Evolutionary conservation across 2,797 vertebrate species (phyloP), one percentile per base, ranked within the genome.

Genomic region (Gymnothorax reevesii): DNA sequence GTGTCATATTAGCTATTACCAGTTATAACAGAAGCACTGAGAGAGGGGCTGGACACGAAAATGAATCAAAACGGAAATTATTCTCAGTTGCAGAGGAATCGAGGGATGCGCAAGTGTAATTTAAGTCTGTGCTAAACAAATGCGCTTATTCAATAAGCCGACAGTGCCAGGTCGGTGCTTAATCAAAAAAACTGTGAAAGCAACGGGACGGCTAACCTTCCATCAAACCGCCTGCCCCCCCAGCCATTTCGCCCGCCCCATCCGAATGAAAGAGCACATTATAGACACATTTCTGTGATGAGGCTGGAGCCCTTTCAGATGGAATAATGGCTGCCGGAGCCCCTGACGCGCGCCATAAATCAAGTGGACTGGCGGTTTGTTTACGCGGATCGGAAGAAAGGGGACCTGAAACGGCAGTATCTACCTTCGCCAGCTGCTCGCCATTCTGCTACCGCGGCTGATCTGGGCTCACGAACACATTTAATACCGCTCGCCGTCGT

Each of bases 391-490:
- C 89, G 93, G 92, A 91, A 91, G 91, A 86, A 86, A 88, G 86
- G 92, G 92, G 92, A 92, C 90, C 94, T 93, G 93, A 93, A 93
- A 87, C 93, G 91, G 93, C 94, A 92, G 93, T 96, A 96, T 96
- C 96, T 95, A 88, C 91, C 89, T 89, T 85, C 49, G 90, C 91
- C 96, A 96, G 95, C 94, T 96, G 95, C 92, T 94, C 91, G 33
- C 27, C 86, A 87, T 88, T 86, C 88, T 89, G 60, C 91, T 83
- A 88, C 90, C 84, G 69, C 83, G 64, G 88, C 92, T 96, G 94
- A 96, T 95, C 95, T 93, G 85, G 0, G 82, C 91, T 90, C 86
- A 92, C 91, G 92, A 91, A 95, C 92, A 92, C 93, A 82, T 87
- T 90, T 92, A 91, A 92, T 93, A 94, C 88, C 83, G 85, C 89